phyloP scores from a whole-genome alignment of 2,113 vertebrate genomes.

The Psammodynastes pulverulentus region DNA sequence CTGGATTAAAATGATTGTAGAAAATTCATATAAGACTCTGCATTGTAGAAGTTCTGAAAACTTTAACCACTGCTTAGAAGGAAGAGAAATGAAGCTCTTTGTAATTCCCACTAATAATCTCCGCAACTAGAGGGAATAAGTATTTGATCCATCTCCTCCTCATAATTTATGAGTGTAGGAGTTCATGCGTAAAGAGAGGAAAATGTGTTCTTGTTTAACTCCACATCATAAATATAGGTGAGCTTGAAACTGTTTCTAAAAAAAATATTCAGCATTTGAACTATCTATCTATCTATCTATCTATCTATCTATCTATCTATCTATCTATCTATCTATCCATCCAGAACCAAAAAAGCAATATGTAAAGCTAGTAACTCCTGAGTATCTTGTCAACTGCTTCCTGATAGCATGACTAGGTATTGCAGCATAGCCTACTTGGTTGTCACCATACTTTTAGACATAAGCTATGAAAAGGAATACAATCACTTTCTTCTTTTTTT shows the following conservation, averaged over 20 bases:
- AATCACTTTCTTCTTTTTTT: neutral
- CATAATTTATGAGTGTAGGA: neutral
- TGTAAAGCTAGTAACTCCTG: neutral
- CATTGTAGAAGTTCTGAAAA: neutral
- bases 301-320: neutral
- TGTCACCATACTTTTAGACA: neutral
- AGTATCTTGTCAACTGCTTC: neutral
- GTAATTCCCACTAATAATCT: neutral
- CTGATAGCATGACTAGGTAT: neutral
- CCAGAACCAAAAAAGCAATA: neutral
- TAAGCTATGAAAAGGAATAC: neutral
- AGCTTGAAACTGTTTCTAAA: neutral
- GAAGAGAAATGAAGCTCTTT: neutral
- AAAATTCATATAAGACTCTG: neutral
- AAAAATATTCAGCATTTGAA: neutral
- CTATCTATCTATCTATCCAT: neutral
- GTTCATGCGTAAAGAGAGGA: neutral
- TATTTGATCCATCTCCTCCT: neutral
- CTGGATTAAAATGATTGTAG: neutral
- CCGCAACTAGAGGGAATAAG: neutral
- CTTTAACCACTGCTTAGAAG: neutral
- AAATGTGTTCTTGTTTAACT: neutral
- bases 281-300: no score
- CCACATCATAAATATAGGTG: neutral
- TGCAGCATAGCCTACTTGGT: neutral